A percentile compares a stretch with the other conserved stretches of the same genome.
Conservation (phyloP, 2,113 vertebrate genomes). For the Machaerirhynchus nigripectus region DNA sequence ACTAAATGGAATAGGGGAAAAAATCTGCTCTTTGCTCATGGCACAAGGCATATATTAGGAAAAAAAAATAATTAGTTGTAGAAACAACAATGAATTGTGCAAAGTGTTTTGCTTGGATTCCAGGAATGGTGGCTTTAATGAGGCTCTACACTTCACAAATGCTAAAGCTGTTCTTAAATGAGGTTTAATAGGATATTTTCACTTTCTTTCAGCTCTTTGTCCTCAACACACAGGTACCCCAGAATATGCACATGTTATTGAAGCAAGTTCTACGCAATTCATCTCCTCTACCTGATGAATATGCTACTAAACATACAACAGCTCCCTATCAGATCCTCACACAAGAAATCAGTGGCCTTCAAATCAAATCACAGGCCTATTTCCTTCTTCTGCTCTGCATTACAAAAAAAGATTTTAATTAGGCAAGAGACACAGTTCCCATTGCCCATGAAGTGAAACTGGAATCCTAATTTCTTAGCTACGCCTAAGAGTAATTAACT, state of each 20-base stretch:
- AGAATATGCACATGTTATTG: not conserved
- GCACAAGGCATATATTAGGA: conserved; percentile 70
- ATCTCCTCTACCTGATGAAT: not conserved
- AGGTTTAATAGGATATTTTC: conserved; percentile 53
- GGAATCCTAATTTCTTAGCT: conserved; percentile 52
- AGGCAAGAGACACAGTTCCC: not conserved
- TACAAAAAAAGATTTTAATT: conserved; percentile 6
- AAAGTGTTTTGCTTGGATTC: conserved; percentile 77
- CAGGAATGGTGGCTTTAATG: conserved; percentile 76
- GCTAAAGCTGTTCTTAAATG: conserved; percentile 23
- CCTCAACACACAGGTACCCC: not conserved
- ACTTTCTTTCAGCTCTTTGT: conserved; percentile 44
- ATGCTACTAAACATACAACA: not conserved
- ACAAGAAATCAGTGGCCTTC: conserved; percentile 7
- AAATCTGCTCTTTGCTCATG: conserved; percentile 37
- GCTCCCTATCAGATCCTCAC: not conserved
- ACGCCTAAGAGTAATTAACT: not conserved
- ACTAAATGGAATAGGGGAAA: conserved; percentile 47
- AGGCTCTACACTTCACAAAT: conserved; percentile 66
- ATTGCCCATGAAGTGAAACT: not conserved
- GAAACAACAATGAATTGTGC: conserved; percentile 80
- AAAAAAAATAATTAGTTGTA: conserved; percentile 82
- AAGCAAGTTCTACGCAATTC: conserved; percentile 18
- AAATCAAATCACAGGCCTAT: not conserved
- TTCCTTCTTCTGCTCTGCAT: not conserved